Evolutionary conservation across 2,113 vertebrate genomes (phyloP), one percentile per base, ranked within the genome.

Genomic region (Pithys albifrons): DNA sequence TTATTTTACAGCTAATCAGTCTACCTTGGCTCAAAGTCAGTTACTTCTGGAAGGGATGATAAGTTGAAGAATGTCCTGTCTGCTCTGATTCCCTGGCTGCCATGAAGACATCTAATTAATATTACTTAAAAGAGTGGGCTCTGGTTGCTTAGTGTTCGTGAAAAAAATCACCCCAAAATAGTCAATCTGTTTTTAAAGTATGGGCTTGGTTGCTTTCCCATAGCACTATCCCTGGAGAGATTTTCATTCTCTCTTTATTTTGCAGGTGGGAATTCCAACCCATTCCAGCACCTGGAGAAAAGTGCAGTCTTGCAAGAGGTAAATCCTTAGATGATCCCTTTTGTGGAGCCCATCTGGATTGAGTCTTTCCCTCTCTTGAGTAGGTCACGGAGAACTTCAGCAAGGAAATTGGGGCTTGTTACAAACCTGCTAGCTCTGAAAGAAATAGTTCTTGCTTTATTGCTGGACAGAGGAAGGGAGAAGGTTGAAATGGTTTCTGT

Each of bases 221-320:
- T 25, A 35, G 46, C 9, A 19, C 18, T 59, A 10, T 62, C 14
- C 39, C 45, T 88, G 43, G 58, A 86, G 88, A 62, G 49, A 85
- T 45, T 78, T 39, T 39, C 49, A 35, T 52, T 52, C 27, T 93
- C 7, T 51, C 48, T 88, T 48, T 93, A 4, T 85, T 64, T 96
- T 72, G 71, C 87, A 98, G 98, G 98, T 93, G 98, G 98, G 76
- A 97, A 87, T 82, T 98, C 98, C 91, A 98, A 98, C 85, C 98
- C 98, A 2, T 98, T 98, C 93, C 98, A 98, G 81, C 98, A 98
- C 86, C 91, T 98, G 62, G 98, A 98, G 97, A 98, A 98, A 93
- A 98, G 98, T 78, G 97, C 98, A 18, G 98, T 98, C 20, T 96
- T 98, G 54, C 98, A 98, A 95, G 98, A 98, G 98, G 98, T 98